Evolutionary conservation across 2,888 invertebrate species (phyloP).

Genomic region (Platynereis dumerilii): DNA sequence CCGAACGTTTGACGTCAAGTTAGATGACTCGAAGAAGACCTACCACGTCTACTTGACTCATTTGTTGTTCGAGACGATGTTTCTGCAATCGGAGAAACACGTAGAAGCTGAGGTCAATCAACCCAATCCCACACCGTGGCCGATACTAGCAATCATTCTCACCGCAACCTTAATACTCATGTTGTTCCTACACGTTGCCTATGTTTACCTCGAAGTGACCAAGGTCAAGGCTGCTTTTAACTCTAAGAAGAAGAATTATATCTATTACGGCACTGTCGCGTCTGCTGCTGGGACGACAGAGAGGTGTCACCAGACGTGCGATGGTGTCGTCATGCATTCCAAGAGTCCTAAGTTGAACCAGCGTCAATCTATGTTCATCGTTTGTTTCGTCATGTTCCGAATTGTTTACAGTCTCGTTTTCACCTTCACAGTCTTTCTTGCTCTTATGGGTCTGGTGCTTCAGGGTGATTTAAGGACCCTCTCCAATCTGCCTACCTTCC

Average conservation of each 20-base stretch:
- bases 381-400: conserved; percentile 18
- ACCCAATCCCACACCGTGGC: conserved; percentile 19
- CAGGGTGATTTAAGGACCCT: conserved; percentile 19
- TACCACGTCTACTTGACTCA: conserved; percentile 35
- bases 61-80: conserved; percentile 21
- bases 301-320: background rate
- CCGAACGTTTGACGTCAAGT: conserved; percentile 30
- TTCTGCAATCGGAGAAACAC: conserved; percentile 9
- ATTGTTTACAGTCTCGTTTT: conserved; percentile 26
- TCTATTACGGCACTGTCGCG: background rate
- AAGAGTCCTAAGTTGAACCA: conserved; percentile 12
- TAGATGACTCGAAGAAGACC: conserved; percentile 29
- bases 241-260: conserved; percentile 15
- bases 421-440: conserved; percentile 27
- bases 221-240: conserved; percentile 22
- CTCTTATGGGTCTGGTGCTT: conserved; percentile 13
- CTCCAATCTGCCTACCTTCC: conserved; percentile 14
- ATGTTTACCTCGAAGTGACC: conserved; percentile 33
- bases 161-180: conserved; percentile 23
- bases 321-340: background rate
- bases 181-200: conserved; percentile 27
- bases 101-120: background rate
- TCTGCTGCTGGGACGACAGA: background rate
- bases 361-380: conserved; percentile 15
- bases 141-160: conserved; percentile 26